A percentile compares a stretch with the other conserved stretches of the same genome.
Conservation (phyloP, 2,113 vertebrate species). For the Poeciliopsis prolifica region DNA sequence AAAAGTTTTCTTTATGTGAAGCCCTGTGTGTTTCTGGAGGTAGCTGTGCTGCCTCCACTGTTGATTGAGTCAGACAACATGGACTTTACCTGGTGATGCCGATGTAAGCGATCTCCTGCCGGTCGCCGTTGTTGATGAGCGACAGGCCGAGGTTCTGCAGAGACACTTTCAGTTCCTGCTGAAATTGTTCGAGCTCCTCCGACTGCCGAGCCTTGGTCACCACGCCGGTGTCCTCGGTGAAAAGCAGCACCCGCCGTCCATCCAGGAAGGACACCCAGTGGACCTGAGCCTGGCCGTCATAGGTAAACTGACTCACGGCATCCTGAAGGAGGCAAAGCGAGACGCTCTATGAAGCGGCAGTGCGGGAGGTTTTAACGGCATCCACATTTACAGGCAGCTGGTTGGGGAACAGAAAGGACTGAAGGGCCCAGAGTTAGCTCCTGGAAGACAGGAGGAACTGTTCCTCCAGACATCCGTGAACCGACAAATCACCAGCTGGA, state of each 20-base stretch:
- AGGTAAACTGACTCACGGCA: conserved; percentile 89
- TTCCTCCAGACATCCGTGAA: neutral
- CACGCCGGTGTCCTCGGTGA: conserved; percentile 92
- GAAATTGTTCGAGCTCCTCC: conserved; percentile 92
- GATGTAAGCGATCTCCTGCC: conserved; percentile 92
- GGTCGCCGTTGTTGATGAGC: conserved; percentile 87
- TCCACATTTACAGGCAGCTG: too few species aligned
- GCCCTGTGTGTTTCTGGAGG: too few species aligned
- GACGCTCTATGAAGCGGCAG: neutral
- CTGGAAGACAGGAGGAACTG: neutral
- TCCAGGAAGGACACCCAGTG: conserved; percentile 98
- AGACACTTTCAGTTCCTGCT: conserved; percentile 89
- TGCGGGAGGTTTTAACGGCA: neutral
- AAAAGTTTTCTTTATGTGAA: too few species aligned
- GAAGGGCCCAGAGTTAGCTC: too few species aligned
- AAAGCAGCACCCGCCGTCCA: conserved; percentile 91
- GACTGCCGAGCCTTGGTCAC: conserved; percentile 93
- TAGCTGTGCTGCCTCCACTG: too few species aligned
- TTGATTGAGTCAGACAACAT: conserved; percentile 26
- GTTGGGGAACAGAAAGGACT: too few species aligned
- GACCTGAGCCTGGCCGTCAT: conserved; percentile 84
- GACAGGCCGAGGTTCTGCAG: conserved; percentile 94
- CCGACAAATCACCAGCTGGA: too few species aligned
- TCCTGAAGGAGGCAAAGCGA: conserved; percentile 75
- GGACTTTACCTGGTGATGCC: conserved; percentile 88